phyloP scores from a whole-genome alignment of 1,140 invertebrate species.

The Conus ventricosus region DNA sequence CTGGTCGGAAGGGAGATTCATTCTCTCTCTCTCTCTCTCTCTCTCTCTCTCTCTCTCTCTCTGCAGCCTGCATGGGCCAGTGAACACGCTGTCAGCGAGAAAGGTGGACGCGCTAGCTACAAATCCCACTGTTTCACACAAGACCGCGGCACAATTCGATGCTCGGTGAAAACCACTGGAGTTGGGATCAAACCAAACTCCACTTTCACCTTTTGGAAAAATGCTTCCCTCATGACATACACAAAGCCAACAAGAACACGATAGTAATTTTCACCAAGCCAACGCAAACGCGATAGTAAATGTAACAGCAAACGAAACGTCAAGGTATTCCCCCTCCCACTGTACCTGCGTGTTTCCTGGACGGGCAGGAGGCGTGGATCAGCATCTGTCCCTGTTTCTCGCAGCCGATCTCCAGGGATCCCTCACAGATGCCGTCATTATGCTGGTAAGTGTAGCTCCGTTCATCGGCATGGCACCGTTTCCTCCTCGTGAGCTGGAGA shows the following conservation, averaged over 20 bases:
- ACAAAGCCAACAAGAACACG: no score
- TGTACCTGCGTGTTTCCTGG: constrained; percentile 22
- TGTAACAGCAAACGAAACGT: no score
- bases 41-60: neutral
- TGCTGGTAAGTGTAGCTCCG: constrained; percentile 45
- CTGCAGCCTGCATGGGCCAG: neutral
- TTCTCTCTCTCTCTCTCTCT: constrained; percentile 3
- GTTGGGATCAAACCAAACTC: no score
- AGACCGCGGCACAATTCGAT: no score
- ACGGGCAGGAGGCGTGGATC: constrained; percentile 41
- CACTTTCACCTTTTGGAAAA: no score
- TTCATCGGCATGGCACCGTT: constrained; percentile 39
- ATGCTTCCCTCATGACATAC: no score
- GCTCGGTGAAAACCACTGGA: no score
- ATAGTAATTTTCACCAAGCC: no score
- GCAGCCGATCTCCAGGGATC: constrained; percentile 47
- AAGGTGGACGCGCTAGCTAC: no score
- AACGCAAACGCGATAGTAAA: no score
- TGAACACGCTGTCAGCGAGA: no score
- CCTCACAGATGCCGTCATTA: constrained; percentile 42
- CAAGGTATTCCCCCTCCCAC: neutral
- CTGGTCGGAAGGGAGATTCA: neutral
- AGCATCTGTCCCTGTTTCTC: constrained; percentile 38
- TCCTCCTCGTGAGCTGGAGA: constrained; percentile 43
- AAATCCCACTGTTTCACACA: no score